phyloP scores from a whole-genome alignment of 2,113 vertebrate genomes.

The Onychorhynchus coronatus region DNA sequence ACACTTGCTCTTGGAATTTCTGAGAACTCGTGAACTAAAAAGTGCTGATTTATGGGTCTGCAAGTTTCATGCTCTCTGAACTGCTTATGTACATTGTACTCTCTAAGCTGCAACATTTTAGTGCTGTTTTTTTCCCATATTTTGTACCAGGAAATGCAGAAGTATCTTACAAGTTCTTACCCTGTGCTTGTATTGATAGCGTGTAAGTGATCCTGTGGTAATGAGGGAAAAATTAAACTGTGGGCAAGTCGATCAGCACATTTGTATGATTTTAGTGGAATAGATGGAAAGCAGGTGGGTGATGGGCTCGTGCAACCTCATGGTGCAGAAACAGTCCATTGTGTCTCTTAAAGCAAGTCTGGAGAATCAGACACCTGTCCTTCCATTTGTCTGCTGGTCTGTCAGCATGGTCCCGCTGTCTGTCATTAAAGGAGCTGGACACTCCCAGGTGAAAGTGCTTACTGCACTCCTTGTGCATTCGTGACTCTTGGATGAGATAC shows the following conservation, averaged over 20 bases:
- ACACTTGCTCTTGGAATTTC: neutral
- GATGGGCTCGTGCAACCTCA: neutral
- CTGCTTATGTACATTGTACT: neutral
- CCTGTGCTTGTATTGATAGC: neutral
- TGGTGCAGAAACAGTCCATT: accelerated
- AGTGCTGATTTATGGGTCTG: neutral
- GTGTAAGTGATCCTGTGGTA: neutral
- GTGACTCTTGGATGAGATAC: neutral
- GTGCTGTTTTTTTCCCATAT: neutral
- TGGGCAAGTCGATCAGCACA: neutral
- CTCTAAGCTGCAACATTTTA: neutral
- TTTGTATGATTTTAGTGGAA: neutral
- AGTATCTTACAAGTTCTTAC: neutral
- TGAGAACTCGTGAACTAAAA: neutral
- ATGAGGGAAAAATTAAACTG: neutral
- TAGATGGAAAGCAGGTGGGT: neutral
- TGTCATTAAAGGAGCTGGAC: neutral
- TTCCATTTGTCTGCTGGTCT: neutral
- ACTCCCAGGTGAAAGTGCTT: neutral
- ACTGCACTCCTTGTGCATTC: neutral
- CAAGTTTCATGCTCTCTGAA: neutral
- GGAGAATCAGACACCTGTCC: neutral
- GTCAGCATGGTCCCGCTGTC: neutral
- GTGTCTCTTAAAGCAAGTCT: neutral
- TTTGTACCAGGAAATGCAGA: neutral